Conservation (phyloP, 2,113 vertebrate species). For the Macquaria ambigua region DNA sequence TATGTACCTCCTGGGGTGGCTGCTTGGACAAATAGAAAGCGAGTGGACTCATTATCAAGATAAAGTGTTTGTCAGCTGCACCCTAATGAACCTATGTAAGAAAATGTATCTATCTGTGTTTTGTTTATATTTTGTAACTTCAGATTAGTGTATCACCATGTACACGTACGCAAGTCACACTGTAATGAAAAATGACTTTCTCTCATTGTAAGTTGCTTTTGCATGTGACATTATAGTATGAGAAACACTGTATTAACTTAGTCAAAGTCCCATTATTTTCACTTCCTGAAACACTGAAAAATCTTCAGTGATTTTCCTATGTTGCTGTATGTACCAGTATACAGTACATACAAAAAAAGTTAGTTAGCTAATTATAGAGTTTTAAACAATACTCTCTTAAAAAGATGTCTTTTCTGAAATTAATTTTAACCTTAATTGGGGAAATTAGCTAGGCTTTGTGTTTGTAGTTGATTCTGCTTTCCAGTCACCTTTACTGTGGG, state of each 20-base stretch:
- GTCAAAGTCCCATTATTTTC: not conserved
- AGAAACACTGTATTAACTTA: not conserved
- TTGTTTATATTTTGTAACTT: not conserved
- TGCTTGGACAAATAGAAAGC: conserved; percentile 29
- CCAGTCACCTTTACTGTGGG: not conserved
- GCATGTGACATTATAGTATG: not conserved
- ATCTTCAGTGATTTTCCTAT: not conserved
- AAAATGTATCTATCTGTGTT: not conserved
- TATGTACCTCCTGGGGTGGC: conserved; percentile 37
- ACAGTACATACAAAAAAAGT: not conserved
- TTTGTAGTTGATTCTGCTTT: not conserved
- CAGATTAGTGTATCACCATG: not conserved
- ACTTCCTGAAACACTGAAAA: not conserved
- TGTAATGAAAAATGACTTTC: conserved; percentile 9
- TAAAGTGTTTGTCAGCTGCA: conserved; percentile 36
- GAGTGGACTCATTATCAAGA: conserved; percentile 52
- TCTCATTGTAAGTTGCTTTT: not conserved
- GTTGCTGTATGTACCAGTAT: not conserved
- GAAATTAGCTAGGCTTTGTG: not conserved
- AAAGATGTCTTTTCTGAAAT: not conserved
- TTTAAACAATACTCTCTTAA: too few species aligned
- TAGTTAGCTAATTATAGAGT: too few species aligned
- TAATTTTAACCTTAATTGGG: not conserved
- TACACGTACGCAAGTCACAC: not conserved
- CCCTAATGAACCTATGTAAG: not conserved